Base-by-base conservation (phyloP, 2,888 invertebrate species). In the Anarsia innoxiella region DNA sequence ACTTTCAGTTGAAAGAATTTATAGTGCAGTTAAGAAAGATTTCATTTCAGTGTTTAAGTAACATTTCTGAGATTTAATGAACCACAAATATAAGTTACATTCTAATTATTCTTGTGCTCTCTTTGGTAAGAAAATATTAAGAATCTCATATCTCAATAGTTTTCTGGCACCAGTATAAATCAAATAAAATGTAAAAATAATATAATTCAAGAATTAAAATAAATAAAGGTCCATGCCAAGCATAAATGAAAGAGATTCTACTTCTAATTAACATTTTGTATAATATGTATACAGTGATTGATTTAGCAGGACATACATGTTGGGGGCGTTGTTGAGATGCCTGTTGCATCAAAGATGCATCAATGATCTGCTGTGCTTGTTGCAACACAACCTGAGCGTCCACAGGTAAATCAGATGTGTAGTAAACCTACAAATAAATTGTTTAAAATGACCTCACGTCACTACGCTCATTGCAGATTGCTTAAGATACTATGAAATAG, bases 401-500 rank as follows among this genome's bases (percentile, higher is more conserved):
- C 77, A 80, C 79, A 55, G 84, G 82, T 64, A 84, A 75, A 70
- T 84, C 83, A 63, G 85, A 84, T 59, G 85, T 79, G 83, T 86
- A 86, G 83, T 83, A 85, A 66, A 86, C 86, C 86, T 86, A 83
- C 72, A 80, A 83, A 82, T 78, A 79, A 83, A 82, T 73, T 54
- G 53, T 56, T 55, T 41, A 44, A 59, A 52, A 28, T 35, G 9
- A 10, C 26, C 33, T 26, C 13, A 23, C 23, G n/a, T n/a, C n/a
- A n/a, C n/a, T n/a, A n/a, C 12, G 19, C 23, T 31, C 2, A 19
- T 6, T 19, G 19, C 12, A 16, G 3, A 11, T 10, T n/a, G n/a
- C n/a, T n/a, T n/a, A n/a, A n/a, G n/a, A n/a, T n/a, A n/a, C n/a
- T n/a, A n/a, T n/a, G n/a, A n/a, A n/a, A n/a, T n/a, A n/a, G n/a